These are phyloP conservation scores for Megathymus violae DNA, from an alignment of 1,140 invertebrate species.

Conservation along the genomic window DNA sequence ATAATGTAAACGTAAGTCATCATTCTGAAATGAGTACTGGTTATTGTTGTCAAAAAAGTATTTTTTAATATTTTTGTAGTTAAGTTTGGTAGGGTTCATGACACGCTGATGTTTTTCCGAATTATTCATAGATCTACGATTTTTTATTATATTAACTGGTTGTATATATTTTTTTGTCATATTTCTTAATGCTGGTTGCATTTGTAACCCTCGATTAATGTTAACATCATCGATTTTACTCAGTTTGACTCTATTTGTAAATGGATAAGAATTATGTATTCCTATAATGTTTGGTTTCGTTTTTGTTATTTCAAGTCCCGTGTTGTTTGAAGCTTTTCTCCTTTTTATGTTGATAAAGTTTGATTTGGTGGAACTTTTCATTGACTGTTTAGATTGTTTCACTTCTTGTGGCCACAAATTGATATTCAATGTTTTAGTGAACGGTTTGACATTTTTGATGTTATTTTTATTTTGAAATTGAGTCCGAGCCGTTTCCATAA, in stretches of 20 bases:
- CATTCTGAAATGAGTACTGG: conserved; percentile 32
- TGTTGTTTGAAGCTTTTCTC: conserved; percentile 15
- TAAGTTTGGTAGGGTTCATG: conserved; percentile 18
- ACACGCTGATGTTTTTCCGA: neutral
- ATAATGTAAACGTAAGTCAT: conserved; percentile 6
- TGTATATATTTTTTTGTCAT: conserved; percentile 2
- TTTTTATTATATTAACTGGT: neutral
- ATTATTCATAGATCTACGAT: neutral
- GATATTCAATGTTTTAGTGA: conserved; percentile 51
- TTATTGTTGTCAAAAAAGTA: conserved; percentile 37
- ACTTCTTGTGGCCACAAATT: conserved; percentile 54
- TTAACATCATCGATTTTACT: conserved; percentile 4
- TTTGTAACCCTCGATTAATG: conserved; percentile 1
- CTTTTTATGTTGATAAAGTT: conserved; percentile 12
- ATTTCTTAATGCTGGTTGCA: conserved; percentile 16
- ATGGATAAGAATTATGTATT: neutral
- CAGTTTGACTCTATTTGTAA: neutral
- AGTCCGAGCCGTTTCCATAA: conserved; percentile 50
- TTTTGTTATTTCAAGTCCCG: conserved; percentile 14
- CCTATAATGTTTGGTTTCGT: neutral
- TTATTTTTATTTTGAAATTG: conserved; percentile 26
- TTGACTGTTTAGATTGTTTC: conserved; percentile 23
- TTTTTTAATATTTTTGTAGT: conserved; percentile 16
- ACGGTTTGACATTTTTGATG: conserved; percentile 29
- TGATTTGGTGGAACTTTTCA: conserved; percentile 11